Base-by-base conservation (phyloP, 2,888 invertebrate genomes). In the Pediacus dermestoides region DNA sequence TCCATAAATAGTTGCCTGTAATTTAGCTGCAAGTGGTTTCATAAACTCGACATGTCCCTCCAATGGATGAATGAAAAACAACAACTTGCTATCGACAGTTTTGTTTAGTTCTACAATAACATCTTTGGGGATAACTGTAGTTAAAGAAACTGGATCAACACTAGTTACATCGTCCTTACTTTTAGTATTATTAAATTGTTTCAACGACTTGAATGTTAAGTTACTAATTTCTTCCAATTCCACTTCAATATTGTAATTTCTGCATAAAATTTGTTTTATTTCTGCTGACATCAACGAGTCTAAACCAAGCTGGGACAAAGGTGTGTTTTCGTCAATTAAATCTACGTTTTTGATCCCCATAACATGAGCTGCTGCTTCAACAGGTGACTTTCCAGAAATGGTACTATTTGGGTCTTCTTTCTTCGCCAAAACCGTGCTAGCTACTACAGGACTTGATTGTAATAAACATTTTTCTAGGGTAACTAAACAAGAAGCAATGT, bases 271-370 rank as follows among this genome's bases (percentile, higher is more conserved):
- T 42, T 57, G 57, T 25, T 57, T 53, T 8, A 55, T 53, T 47
- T 57, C 57, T n/a, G 52, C 44, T 14, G 37, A 23, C 52, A 57
- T 55, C 3, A 55, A 32, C 3, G 57, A 57, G 38, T 57, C 57
- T 25, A 55, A 27, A 16, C 57, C 57, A n/a, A 53, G 27, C 37
- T 55, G 48, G 1, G 48, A 18, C 4, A 55, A 27, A 2, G 50
- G 41, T 4, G 47, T 25, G 1, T 39, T 42, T 37, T 52, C 50
- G n/a, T 48, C 45, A 2, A 56, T 28, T 9, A 37, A 10, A 28
- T 36, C 50, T 16, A 53, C 34, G 42, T 55, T 46, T 11, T 42
- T 48, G 13, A 57, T 52, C 16, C 55, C 57, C 22, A 57, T 39
- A 30, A 57, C 52, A 15, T 50, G 46, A 9, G 54, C 44, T 1